These are phyloP conservation scores for Actenoides hombroni DNA, from an alignment of 2,113 vertebrate species.

Conservation along the genomic window DNA sequence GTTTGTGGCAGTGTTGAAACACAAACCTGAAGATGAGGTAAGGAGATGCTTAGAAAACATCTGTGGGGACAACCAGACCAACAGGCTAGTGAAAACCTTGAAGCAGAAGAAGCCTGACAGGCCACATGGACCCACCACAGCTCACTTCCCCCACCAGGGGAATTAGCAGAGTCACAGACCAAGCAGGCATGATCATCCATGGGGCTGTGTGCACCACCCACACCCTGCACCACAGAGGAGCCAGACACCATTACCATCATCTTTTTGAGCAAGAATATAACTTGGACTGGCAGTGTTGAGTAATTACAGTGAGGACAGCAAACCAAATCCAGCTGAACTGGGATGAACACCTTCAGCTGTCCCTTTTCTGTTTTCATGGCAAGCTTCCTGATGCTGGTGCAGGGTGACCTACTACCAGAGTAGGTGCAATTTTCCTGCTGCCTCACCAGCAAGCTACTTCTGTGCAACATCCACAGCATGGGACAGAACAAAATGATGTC, in stretches of 20 bases:
- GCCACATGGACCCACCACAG: rapidly evolving
- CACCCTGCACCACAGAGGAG: rapidly evolving
- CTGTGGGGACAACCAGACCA: rapidly evolving
- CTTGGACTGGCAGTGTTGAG: neutral
- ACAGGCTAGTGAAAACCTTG: neutral
- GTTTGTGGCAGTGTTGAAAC: neutral
- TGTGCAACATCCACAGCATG: rapidly evolving
- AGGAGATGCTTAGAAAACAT: neutral
- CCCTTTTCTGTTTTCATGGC: neutral
- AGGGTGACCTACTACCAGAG: neutral
- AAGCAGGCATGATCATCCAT: rapidly evolving
- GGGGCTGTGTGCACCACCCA: rapidly evolving
- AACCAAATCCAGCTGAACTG: neutral
- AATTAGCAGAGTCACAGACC: rapidly evolving
- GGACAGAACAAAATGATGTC: neutral
- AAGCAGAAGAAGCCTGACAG: neutral
- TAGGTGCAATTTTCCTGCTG: neutral
- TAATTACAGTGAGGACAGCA: neutral
- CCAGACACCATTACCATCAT: neutral
- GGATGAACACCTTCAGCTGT: neutral
- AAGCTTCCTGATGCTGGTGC: too few species aligned
- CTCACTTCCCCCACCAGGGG: neutral
- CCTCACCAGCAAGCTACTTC: neutral
- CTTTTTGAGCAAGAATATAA: neutral
- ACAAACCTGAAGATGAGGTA: neutral